Base-by-base conservation (phyloP, 2,113 vertebrate genomes). In the Tringa solitaria region DNA sequence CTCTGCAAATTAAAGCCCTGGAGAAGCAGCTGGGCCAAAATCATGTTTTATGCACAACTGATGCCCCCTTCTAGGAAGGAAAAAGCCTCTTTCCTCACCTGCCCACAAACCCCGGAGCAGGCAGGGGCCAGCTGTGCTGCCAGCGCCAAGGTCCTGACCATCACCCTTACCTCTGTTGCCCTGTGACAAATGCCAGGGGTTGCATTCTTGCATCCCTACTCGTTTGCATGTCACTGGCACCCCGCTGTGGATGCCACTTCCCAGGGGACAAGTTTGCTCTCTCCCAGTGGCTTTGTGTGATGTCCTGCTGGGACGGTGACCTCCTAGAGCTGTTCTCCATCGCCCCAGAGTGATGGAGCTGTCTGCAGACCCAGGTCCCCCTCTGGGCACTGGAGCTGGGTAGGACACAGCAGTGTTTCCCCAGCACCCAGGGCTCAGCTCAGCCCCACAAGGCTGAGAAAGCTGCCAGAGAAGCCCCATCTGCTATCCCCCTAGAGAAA, bases 221-320 rank as follows among this genome's bases (percentile, higher is more conserved):
- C 0, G 0, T 82, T 60, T 85, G 39, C 30, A n/a, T 4, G 10
- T 79, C 37, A 8, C 26, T 80, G n/a, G 59, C 30, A 41, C 23
- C 7, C 45, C 65, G 53, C 19, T 69, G 53, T 56, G 61, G 48
- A 27, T 82, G 33, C 14, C 27, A 7, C 30, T 73, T 74, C 60
- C 41, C 37, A 53, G 45, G 39, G 69, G 39, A 73, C 23, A 33
- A 43, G 48, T 65, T 23, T 76, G 10, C 50, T 14, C 13, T 57
- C 64, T 89, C 53, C 9, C 6, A 65, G 70, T 73, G 67, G 51
- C 57, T 83, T 80, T 79, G 20, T 72, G 50, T 45, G 27, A 18
- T 39, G 37, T 77, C 30, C 57, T 95, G 33, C 56, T 89, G 14
- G 8, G 60, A 51, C 48, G 37, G 43, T 18, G 48, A 53, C 18